Evolutionary conservation across 2,888 invertebrate genomes (phyloP), one percentile per base, ranked within the genome.

Genomic region (Pammene fasciana): DNA sequence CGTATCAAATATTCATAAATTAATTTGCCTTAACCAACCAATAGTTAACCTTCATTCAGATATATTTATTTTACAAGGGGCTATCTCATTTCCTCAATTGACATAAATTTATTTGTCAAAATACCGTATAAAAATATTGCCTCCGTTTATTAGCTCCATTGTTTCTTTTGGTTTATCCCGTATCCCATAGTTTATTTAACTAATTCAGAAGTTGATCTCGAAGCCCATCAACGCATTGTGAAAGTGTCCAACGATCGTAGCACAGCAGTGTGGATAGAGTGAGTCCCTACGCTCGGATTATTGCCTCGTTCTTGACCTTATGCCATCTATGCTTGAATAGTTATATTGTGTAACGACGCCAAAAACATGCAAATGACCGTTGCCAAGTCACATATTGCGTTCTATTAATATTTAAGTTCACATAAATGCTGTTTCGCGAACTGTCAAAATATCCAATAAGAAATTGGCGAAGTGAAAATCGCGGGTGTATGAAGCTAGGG

Each of bases 311-410:
- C 86, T 87, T 89, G 90, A 92, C 90, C 91, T 89, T 89, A 90
- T 78, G 85, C 83, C 84, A 85, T 83, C 83, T 79, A 82, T 82
- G 80, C 79, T 77, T 79, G 78, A 80, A 82, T 87, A 78, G 72
- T 85, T 86, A 84, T 82, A 88, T 92, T 92, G 92, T 92, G 90
- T 90, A 91, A 92, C 87, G 84, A 88, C 87, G 89, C 90, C 88
- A 91, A 88, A 62, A 86, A 83, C 79, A 83, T 75, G 76, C 75
- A 77, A 75, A 80, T 78, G 76, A 82, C 73, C 78, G 82, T 84
- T 91, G 91, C 91, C 91, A 92, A 91, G 82, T 86, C 82, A 82
- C 74, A 72, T 75, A 78, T 80, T 78, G 75, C 43, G 67, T 79
- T 79, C 75, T 76, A 73, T 72, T 78, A 76, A 76, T 79, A 74